Percentiles rank a stretch among this genome's conserved stretches.
phyloP scores from a whole-genome alignment of 1,140 invertebrate genomes.

The Drosophila parvula region DNA sequence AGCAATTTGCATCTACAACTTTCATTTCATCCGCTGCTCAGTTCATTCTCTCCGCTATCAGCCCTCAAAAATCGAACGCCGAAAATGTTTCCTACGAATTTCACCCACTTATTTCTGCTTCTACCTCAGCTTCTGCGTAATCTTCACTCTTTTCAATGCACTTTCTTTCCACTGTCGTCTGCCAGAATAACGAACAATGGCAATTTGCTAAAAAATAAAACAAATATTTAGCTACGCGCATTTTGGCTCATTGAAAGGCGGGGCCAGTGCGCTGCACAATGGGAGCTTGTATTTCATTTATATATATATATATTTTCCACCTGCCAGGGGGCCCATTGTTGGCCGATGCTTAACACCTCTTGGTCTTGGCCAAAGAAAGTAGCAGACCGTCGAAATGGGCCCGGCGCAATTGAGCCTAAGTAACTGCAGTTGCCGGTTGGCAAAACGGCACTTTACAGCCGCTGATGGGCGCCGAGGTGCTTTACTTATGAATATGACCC shows the following conservation, averaged over 20 bases:
- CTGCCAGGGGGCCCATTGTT: slow-evolving; percentile 60
- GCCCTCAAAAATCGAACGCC: slow-evolving; percentile 55
- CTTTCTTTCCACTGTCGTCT: slow-evolving; percentile 65
- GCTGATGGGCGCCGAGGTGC: slow-evolving; percentile 42
- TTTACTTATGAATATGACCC: slow-evolving; percentile 83
- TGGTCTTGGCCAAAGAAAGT: slow-evolving; percentile 66
- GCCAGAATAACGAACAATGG: slow-evolving; percentile 68
- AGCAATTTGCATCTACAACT: slow-evolving; percentile 72
- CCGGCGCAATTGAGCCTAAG: slow-evolving; percentile 47
- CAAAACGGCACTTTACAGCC: slow-evolving; percentile 57
- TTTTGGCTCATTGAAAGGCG: slow-evolving; percentile 68
- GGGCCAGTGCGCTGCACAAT: slow-evolving; percentile 46
- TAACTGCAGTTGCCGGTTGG: slow-evolving; percentile 62
- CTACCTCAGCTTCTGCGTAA: slow-evolving; percentile 38
- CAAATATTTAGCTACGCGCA: slow-evolving; percentile 77
- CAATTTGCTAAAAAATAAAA: slow-evolving; percentile 81
- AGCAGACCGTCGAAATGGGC: slow-evolving; percentile 47
- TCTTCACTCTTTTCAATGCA: slow-evolving; percentile 69
- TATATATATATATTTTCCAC: slow-evolving; percentile 64
- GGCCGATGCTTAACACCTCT: slow-evolving; percentile 64
- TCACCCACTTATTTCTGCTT: slow-evolving; percentile 70
- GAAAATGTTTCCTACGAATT: slow-evolving; percentile 70
- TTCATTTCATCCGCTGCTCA: slow-evolving; percentile 57
- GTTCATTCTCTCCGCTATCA: slow-evolving; percentile 69
- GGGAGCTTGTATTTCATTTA: slow-evolving; percentile 26